These are phyloP conservation scores for Dissostichus mawsoni DNA, from an alignment of 2,113 vertebrate species.

Conservation along the genomic window DNA sequence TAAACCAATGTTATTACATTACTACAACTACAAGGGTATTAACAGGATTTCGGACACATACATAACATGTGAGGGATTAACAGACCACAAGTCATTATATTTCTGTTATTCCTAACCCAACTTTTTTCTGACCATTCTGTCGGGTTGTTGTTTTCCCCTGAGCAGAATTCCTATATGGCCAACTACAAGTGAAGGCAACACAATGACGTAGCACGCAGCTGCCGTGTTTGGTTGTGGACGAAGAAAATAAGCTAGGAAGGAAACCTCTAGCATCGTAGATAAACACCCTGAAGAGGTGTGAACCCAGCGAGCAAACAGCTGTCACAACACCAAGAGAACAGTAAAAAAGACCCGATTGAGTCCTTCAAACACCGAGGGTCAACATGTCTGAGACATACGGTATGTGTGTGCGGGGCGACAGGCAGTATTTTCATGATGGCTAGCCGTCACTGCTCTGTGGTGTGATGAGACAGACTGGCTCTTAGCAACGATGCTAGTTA, in stretches of 20 bases:
- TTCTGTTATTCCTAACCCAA: fast-evolving
- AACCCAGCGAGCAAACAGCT: constrained; percentile 29
- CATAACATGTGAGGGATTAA: background rate
- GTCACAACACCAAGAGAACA: constrained; percentile 31
- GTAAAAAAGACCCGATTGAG: constrained; percentile 34
- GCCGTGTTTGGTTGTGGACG: constrained; percentile 56
- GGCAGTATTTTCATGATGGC: constrained; percentile 21
- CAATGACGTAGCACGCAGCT: constrained; percentile 58
- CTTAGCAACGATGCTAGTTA: constrained; percentile 40
- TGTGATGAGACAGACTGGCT: constrained; percentile 25
- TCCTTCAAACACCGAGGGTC: constrained; percentile 63
- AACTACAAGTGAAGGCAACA: constrained; percentile 14
- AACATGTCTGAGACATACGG: constrained; percentile 89
- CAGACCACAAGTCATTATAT: background rate
- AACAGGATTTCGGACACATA: fast-evolving
- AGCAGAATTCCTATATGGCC: background rate
- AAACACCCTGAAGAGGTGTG: constrained; percentile 64
- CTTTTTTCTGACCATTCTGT: background rate
- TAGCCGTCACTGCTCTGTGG: constrained; percentile 20
- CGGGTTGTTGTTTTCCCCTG: fast-evolving
- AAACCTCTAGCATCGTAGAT: constrained; percentile 57
- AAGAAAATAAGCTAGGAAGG: constrained; percentile 45
- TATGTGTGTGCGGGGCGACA: constrained; percentile 58
- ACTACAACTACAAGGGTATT: background rate
- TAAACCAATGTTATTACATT: background rate